Evolutionary conservation across 2,888 invertebrate genomes (phyloP).

Genomic region (Zaprionus obscuricornis): DNA sequence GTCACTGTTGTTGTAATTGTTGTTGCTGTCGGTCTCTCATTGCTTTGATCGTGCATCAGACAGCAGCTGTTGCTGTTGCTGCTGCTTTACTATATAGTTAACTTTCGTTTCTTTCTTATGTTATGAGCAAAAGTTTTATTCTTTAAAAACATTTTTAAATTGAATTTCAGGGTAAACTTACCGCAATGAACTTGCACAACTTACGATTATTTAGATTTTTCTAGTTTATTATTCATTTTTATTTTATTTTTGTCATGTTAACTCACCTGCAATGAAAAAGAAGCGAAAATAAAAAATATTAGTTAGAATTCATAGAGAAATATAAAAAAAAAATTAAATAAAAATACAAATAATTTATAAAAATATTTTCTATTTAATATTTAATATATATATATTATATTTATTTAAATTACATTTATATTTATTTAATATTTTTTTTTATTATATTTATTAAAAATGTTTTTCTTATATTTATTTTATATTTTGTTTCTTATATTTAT

Average conservation of each 20-base stretch:
- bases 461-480: too few relatives aligned
- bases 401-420: background rate
- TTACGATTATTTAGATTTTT: conserved; percentile 16
- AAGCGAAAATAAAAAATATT: conserved; percentile 14
- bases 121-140: conserved; percentile 4
- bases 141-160: too few relatives aligned
- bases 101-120: conserved; percentile 43
- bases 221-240: conserved; percentile 6
- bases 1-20: background rate
- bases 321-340: background rate
- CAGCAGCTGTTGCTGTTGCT: too few relatives aligned
- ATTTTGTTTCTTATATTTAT: background rate
- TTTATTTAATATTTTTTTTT: background rate
- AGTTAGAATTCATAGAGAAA: conserved; percentile 13
- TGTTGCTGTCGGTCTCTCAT: conserved; percentile 16
- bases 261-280: conserved; percentile 57
- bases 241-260: background rate
- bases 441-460: background rate
- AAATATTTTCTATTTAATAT: background rate
- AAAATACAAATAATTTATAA: background rate
- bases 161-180: too few relatives aligned
- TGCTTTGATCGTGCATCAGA: conserved; percentile 41
- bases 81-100: conserved; percentile 13
- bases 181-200: too few relatives aligned
- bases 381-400: background rate